Conservation (phyloP, 2,888 invertebrate species). For the Ectemnius cavifrons region DNA sequence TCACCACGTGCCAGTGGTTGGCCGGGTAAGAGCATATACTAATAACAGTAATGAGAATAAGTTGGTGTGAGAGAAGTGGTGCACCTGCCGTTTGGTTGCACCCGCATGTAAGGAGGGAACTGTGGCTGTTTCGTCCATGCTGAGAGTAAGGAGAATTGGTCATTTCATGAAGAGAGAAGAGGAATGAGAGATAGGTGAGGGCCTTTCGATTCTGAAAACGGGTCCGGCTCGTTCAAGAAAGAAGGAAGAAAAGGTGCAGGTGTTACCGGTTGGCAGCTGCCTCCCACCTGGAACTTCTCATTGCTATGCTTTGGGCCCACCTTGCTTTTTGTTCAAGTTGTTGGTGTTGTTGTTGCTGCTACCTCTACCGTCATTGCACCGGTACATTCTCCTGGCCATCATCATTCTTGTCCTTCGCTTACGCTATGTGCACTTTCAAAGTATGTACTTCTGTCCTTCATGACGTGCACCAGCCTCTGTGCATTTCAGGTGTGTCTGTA, state of each 20-base stretch:
- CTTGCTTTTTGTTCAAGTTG: constrained; percentile 28
- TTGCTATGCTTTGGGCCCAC: constrained; percentile 35
- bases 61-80: constrained; percentile 54
- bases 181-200: constrained; percentile 35
- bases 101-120: constrained; percentile 55
- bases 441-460: no score
- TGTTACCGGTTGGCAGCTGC: constrained; percentile 76
- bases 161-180: constrained; percentile 19
- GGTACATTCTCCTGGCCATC: background rate
- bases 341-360: constrained; percentile 48
- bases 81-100: constrained; percentile 61
- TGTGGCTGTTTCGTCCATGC: background rate
- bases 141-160: background rate
- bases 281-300: constrained; percentile 77
- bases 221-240: constrained; percentile 53
- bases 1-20: constrained; percentile 34
- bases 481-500: constrained; percentile 21
- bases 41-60: constrained; percentile 55
- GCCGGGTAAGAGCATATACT: constrained; percentile 29
- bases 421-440: background rate
- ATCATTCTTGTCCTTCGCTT: background rate
- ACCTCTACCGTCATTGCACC: background rate
- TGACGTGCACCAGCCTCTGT: no score
- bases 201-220: constrained; percentile 58
- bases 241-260: constrained; percentile 70